Percentiles rank a stretch among this genome's conserved stretches.
Conservation (phyloP, 2,888 invertebrate species). For the Rotaria magnacalcarata region DNA sequence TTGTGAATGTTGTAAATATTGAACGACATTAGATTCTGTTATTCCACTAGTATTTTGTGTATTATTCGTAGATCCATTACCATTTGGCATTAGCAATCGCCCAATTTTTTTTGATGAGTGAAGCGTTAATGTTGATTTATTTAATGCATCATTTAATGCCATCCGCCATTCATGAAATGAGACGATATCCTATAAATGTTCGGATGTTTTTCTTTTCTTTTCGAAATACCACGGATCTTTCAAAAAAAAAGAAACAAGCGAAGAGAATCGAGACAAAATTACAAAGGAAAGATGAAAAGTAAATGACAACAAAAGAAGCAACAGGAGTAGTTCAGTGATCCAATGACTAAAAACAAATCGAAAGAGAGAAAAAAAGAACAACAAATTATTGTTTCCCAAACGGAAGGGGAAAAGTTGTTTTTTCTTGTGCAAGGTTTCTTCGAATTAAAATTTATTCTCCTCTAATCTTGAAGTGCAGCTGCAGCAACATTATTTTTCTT, state of each 20-base stretch:
- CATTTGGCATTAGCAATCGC: conserved; percentile 5
- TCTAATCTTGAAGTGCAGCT: background rate
- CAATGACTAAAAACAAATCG: background rate
- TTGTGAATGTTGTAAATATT: background rate
- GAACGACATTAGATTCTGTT: no score
- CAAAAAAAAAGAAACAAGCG: no score
- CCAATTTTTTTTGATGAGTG: conserved; percentile 14
- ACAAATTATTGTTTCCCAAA: background rate
- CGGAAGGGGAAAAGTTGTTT: background rate
- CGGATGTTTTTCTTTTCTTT: background rate
- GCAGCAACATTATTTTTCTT: background rate
- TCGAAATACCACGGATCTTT: no score
- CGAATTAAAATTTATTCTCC: no score
- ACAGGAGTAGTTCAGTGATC: background rate
- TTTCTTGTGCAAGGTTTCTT: background rate
- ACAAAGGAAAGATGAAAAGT: background rate
- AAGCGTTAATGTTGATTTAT: conserved; percentile 9
- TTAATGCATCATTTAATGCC: background rate
- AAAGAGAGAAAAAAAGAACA: background rate
- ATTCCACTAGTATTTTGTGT: no score
- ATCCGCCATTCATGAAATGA: conserved; percentile 26
- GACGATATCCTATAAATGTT: conserved; percentile 12
- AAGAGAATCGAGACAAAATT: no score
- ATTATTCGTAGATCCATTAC: background rate
- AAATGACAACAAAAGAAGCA: conserved; percentile 12